A percentile compares a stretch with the other conserved stretches of the same genome.
Evolutionary conservation across 2,113 vertebrate genomes (phyloP).

Genomic region (Panurus biarmicus): DNA sequence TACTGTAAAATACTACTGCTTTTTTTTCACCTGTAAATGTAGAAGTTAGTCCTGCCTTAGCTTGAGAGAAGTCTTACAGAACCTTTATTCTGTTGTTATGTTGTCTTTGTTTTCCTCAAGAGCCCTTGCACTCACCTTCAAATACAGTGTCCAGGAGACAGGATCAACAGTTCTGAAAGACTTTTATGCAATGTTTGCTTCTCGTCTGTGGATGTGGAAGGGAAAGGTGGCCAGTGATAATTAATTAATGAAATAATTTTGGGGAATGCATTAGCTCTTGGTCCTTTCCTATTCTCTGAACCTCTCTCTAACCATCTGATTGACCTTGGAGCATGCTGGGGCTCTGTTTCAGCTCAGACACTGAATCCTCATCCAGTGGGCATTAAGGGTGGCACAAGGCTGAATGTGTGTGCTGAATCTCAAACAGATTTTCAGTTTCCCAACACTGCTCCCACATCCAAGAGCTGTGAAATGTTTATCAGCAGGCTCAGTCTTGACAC

Average conservation of each 20-base stretch:
- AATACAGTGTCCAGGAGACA: not conserved
- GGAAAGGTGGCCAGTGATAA: not conserved
- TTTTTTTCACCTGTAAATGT: not conserved
- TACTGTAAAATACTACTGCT: not conserved
- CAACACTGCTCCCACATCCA: not conserved
- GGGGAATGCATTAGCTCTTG: accelerated
- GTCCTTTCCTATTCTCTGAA: not conserved
- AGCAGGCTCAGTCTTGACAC: not conserved
- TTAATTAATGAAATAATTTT: not conserved
- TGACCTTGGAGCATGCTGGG: not conserved
- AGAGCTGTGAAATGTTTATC: not conserved
- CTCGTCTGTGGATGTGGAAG: not conserved
- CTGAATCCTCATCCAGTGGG: accelerated
- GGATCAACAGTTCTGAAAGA: not conserved
- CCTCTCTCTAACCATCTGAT: not conserved
- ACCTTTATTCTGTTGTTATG: not conserved
- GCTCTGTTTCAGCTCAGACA: not conserved
- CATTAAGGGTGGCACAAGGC: not conserved
- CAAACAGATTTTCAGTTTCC: not conserved
- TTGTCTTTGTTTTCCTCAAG: not conserved
- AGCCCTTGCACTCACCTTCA: not conserved
- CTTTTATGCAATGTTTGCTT: not conserved
- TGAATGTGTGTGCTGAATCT: not conserved
- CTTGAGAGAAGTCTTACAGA: not conserved
- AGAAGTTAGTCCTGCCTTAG: not conserved